Evolutionary conservation across 1,140 invertebrate species (phyloP).

Genomic region (Archivesica marissinica): DNA sequence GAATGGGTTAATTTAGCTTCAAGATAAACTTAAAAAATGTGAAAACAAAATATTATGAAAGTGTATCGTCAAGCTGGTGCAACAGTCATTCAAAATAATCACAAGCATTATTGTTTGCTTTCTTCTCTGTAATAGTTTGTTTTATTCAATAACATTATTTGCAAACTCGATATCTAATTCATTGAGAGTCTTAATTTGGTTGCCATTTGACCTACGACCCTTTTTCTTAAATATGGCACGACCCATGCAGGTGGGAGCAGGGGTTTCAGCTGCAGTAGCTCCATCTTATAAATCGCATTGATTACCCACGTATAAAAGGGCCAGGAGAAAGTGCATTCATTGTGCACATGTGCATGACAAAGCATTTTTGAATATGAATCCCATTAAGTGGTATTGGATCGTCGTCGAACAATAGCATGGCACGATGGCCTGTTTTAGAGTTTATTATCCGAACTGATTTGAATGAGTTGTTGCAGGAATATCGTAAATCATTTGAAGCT

Average conservation of each 20-base stretch:
- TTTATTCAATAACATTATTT: constrained; percentile 1
- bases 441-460: constrained; percentile 25
- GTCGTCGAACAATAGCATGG: constrained; percentile 1
- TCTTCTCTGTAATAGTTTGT: not conserved
- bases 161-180: constrained; percentile 25
- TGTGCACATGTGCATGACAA: constrained; percentile 42
- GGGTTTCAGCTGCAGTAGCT: constrained; percentile 26
- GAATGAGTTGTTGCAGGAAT: constrained; percentile 12
- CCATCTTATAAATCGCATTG: not conserved
- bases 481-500: constrained; percentile 20
- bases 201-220: constrained; percentile 30
- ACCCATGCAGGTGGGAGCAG: constrained; percentile 29
- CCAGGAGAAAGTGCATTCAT: constrained; percentile 26
- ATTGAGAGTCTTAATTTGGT: constrained; percentile 2
- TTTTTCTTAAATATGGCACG: not conserved
- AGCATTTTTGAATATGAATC: constrained; percentile 24
- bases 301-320: constrained; percentile 10
- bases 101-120: constrained; percentile 23
- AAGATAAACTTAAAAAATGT: no score
- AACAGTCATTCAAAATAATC: no score
- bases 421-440: constrained; percentile 36
- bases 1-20: no score
- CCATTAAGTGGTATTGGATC: constrained; percentile 22
- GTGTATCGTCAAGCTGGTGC: no score
- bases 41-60: no score